These are phyloP conservation scores for Macquaria australasica DNA, from an alignment of 2,113 vertebrate genomes.

Conservation along the genomic window DNA sequence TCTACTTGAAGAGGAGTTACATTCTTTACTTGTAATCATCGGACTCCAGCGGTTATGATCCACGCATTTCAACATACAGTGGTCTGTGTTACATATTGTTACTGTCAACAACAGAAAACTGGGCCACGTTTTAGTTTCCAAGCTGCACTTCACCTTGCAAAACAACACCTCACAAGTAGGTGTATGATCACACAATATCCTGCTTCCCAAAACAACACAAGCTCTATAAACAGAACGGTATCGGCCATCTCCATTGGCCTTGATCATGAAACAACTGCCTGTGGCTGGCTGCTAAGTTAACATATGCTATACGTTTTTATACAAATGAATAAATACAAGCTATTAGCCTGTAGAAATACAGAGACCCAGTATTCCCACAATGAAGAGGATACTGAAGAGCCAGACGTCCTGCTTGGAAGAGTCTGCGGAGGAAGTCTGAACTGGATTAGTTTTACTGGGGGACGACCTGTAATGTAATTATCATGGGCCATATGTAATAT, in stretches of 20 bases:
- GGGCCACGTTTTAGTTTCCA: background rate
- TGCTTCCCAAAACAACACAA: conserved; percentile 19
- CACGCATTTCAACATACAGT: conserved; percentile 1
- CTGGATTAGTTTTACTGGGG: conserved; percentile 10
- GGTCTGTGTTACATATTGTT: background rate
- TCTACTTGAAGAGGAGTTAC: conserved; percentile 49
- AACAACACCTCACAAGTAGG: conserved; percentile 24
- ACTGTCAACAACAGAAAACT: background rate
- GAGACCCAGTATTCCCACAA: background rate
- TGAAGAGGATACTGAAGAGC: background rate
- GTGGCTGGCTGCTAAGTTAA: background rate
- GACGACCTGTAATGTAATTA: conserved; percentile 41
- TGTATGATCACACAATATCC: conserved; percentile 15
- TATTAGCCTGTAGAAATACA: conserved; percentile 18
- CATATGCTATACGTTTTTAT: background rate
- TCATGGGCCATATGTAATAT: conserved; percentile 9
- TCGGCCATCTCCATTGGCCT: background rate
- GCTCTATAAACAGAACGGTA: conserved; percentile 8
- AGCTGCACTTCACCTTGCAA: background rate
- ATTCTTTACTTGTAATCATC: conserved; percentile 44
- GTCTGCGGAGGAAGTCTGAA: conserved; percentile 19
- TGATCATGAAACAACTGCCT: conserved; percentile 8
- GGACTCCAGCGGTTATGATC: conserved; percentile 32
- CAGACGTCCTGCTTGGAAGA: conserved; percentile 16
- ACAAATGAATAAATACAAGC: conserved; percentile 19